These are phyloP conservation scores for cattle (Bos taurus) DNA, from an alignment of 2,113 vertebrate genomes.

Conservation along the genomic window DNA sequence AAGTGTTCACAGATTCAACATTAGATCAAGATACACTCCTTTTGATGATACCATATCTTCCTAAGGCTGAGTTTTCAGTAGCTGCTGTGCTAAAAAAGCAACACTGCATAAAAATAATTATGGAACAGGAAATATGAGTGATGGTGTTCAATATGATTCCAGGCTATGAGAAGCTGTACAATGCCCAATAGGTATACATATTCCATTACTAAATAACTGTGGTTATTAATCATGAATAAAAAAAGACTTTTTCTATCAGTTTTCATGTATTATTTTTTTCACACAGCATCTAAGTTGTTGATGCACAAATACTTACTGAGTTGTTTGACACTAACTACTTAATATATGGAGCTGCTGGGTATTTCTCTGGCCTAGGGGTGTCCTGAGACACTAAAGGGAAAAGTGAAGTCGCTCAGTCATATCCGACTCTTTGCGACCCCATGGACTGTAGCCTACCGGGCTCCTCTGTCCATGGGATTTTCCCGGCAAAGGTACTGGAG, in stretches of 20 bases:
- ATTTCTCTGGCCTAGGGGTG: neutral
- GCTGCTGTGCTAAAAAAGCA: neutral
- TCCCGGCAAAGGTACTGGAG: no score
- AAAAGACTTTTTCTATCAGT: neutral
- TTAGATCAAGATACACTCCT: neutral
- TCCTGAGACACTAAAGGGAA: neutral
- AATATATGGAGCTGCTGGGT: neutral
- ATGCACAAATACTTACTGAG: neutral
- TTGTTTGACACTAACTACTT: neutral
- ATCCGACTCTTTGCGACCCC: no score
- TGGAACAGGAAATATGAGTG: neutral
- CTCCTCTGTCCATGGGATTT: no score
- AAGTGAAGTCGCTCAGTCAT: no score
- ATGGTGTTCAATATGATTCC: neutral
- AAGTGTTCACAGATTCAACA: neutral
- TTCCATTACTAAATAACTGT: neutral
- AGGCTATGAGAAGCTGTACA: neutral
- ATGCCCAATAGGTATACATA: neutral
- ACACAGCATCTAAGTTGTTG: neutral
- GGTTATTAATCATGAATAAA: neutral
- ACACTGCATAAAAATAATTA: neutral
- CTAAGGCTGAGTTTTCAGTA: neutral
- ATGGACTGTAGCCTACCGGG: no score
- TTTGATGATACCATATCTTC: neutral
- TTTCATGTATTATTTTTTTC: neutral